A percentile compares a stretch with the other conserved stretches of the same genome.
These are phyloP conservation scores for Chionomys nivalis DNA, from an alignment of 2,113 vertebrate genomes.

Conservation along the genomic window DNA sequence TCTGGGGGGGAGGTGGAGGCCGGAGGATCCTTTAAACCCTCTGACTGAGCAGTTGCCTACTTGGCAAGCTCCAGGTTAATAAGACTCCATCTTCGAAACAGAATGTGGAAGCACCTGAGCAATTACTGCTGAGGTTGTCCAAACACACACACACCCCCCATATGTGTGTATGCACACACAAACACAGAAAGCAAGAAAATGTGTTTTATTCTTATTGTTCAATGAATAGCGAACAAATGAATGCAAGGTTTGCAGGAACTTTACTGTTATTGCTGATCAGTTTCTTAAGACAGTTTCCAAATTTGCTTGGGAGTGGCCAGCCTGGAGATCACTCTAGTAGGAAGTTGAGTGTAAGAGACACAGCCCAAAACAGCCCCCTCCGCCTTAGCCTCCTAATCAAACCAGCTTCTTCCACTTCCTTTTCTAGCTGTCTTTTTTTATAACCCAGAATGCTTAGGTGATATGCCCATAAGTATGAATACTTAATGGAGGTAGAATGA, in stretches of 20 bases:
- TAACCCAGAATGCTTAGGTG: slow-evolving; percentile 71
- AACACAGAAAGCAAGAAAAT: not conserved
- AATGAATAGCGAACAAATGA: not conserved
- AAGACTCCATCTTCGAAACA: not conserved
- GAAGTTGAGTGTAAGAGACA: not conserved
- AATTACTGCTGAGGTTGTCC: not conserved
- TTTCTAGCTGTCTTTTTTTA: slow-evolving; percentile 66
- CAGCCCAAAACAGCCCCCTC: not conserved
- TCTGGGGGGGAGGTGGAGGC: too few species aligned
- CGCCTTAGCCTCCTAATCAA: slow-evolving; percentile 30
- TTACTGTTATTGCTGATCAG: not conserved
- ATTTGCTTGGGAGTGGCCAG: not conserved
- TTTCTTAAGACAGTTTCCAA: not conserved
- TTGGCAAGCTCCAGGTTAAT: not conserved
- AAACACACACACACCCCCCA: not conserved
- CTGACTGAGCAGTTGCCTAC: not conserved
- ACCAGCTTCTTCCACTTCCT: slow-evolving; percentile 51
- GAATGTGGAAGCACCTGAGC: not conserved
- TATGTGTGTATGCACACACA: not conserved
- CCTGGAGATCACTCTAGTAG: not conserved
- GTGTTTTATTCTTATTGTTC: not conserved
- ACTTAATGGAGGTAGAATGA: slow-evolving; percentile 77
- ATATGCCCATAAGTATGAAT: slow-evolving; percentile 80
- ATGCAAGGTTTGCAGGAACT: not conserved
- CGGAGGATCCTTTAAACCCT: not conserved